These are phyloP conservation scores for Drosophila virilis DNA, from an alignment of 1,140 invertebrate genomes.

Conservation along the genomic window DNA sequence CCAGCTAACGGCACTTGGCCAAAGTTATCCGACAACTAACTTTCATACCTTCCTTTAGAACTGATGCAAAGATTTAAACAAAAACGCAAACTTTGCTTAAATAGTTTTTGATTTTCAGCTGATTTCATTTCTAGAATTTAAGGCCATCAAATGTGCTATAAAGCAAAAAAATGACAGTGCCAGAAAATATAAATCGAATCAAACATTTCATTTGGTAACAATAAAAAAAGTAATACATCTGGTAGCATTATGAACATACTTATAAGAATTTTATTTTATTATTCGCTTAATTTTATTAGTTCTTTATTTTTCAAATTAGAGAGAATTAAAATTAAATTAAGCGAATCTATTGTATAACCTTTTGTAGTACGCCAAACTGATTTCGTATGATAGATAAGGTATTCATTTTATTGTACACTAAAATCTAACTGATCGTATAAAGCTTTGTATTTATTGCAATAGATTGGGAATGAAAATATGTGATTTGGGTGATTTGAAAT, in stretches of 20 bases:
- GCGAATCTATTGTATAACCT: too few relatives aligned
- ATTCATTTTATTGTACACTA: too few relatives aligned
- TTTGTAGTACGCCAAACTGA: too few relatives aligned
- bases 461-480: too few relatives aligned
- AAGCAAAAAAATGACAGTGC: background rate
- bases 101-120: conserved; percentile 16
- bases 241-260: background rate
- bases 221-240: background rate
- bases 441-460: too few relatives aligned
- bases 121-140: background rate
- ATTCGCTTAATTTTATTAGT: too few relatives aligned
- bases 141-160: conserved; percentile 2
- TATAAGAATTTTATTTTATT: too few relatives aligned
- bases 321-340: too few relatives aligned
- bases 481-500: too few relatives aligned
- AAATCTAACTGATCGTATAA: too few relatives aligned
- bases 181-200: background rate
- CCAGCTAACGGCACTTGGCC: conserved; percentile 23
- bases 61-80: background rate
- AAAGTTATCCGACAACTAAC: background rate
- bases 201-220: background rate
- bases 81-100: conserved; percentile 1
- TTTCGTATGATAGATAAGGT: too few relatives aligned
- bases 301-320: too few relatives aligned
- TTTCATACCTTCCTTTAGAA: background rate